These are phyloP conservation scores for Odontamblyopus lacepedii DNA, from an alignment of 2,797 vertebrate species.

Conservation along the genomic window DNA sequence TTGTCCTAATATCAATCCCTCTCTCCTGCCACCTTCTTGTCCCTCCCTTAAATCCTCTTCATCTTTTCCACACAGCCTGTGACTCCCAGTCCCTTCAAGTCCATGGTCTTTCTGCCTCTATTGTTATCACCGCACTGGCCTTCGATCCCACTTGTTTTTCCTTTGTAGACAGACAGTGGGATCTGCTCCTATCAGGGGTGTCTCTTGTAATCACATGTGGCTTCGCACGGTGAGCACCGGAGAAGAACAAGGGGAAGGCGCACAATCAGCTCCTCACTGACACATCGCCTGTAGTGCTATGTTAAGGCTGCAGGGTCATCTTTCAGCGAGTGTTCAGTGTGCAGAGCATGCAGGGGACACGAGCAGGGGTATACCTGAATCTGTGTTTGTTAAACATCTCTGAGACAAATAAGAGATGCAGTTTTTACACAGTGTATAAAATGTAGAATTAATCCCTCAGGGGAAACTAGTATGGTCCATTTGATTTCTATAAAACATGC, in stretches of 20 bases:
- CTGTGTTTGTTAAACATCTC: background rate
- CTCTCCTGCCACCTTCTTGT: slow-evolving; percentile 3
- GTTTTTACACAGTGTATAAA: background rate
- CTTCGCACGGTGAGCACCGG: slow-evolving; percentile 29
- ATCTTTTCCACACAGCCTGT: slow-evolving; percentile 26
- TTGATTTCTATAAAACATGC: background rate
- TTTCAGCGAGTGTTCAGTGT: slow-evolving; percentile 42
- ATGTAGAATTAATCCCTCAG: background rate
- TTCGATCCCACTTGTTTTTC: slow-evolving; percentile 15
- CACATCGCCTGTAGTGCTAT: slow-evolving; percentile 44
- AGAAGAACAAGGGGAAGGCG: slow-evolving; percentile 29
- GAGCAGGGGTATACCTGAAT: slow-evolving; percentile 21
- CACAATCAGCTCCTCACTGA: slow-evolving; percentile 38
- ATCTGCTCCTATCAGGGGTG: slow-evolving; percentile 31
- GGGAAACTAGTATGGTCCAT: background rate
- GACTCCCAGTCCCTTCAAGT: slow-evolving; percentile 22
- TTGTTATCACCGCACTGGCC: slow-evolving; percentile 6
- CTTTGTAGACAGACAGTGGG: slow-evolving; percentile 12
- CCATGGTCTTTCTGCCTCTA: slow-evolving; percentile 10
- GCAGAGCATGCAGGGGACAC: slow-evolving; percentile 22
- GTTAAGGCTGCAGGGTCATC: slow-evolving; percentile 52
- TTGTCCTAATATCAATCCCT: slow-evolving; percentile 5
- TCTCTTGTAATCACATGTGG: slow-evolving; percentile 44
- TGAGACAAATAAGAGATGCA: slow-evolving; percentile 1
- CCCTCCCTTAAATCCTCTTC: slow-evolving; percentile 34